Conservation (phyloP, 2,797 vertebrate species). For the Sebastes vulpes region DNA sequence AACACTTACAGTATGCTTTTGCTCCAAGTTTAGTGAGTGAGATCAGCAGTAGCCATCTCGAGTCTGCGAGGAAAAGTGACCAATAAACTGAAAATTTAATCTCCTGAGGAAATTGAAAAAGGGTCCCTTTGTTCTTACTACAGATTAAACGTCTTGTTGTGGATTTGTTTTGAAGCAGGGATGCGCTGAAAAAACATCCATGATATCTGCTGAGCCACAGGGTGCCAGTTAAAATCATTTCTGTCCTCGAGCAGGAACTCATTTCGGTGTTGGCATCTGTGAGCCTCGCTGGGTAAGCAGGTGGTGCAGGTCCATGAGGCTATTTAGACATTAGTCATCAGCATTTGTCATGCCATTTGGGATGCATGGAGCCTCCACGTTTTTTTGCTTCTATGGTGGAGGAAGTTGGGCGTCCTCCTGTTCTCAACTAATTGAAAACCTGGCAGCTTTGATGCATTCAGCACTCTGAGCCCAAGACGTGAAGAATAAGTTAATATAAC, state of each 20-base stretch:
- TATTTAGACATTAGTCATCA: conserved; percentile 57
- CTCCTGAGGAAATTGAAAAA: neutral
- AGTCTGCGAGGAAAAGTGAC: neutral
- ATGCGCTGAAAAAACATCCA: neutral
- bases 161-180: neutral
- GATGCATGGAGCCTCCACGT: conserved; percentile 20
- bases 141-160: neutral
- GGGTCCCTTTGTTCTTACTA: neutral
- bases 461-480: neutral
- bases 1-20: too few species aligned
- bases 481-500: neutral
- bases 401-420: conserved; percentile 18
- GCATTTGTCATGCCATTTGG: conserved; percentile 55
- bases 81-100: neutral
- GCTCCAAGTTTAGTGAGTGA: neutral
- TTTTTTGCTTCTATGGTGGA: conserved; percentile 13
- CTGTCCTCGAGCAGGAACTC: conserved; percentile 11
- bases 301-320: conserved; percentile 58
- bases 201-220: conserved; percentile 3
- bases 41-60: neutral
- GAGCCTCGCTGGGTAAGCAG: conserved; percentile 38
- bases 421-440: neutral
- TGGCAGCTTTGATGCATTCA: conserved; percentile 10
- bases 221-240: conserved; percentile 21
- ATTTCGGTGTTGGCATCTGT: conserved; percentile 21